phyloP scores from a whole-genome alignment of 2,797 vertebrate species.

The Takifugu ocellatus region DNA sequence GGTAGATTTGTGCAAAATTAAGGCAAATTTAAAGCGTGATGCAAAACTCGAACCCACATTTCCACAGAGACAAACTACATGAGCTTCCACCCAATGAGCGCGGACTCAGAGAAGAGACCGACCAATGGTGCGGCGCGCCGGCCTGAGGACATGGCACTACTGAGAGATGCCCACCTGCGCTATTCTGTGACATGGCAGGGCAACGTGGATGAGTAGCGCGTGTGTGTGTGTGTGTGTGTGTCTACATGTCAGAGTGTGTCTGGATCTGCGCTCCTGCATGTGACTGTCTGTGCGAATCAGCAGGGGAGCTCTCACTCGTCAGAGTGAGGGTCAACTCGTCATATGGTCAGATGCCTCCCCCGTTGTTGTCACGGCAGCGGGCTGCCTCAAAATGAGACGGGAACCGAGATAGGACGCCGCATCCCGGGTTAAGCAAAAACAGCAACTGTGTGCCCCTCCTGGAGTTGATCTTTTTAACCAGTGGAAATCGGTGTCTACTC shows the following conservation, averaged over 20 bases:
- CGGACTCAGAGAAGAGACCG: conserved; percentile 14
- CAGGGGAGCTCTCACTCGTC: conserved; percentile 47
- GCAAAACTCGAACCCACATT: conserved; percentile 31
- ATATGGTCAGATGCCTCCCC: conserved; percentile 57
- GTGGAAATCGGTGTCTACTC: no score
- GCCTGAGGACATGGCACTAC: conserved; percentile 44
- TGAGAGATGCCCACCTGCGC: conserved; percentile 54
- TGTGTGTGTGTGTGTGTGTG: conserved; percentile 20
- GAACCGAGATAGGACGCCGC: background rate
- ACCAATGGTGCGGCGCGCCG: conserved; percentile 45
- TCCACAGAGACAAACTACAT: conserved; percentile 49
- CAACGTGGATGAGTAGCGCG: conserved; percentile 26
- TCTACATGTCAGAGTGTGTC: conserved; percentile 41
- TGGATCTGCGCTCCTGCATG: conserved; percentile 46
- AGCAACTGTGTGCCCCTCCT: background rate
- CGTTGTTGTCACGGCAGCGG: conserved; percentile 60
- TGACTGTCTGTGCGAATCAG: conserved; percentile 44
- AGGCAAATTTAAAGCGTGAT: conserved; percentile 17
- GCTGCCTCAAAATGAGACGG: conserved; percentile 40
- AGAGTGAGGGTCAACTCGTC: conserved; percentile 57
- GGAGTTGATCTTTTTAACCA: no score
- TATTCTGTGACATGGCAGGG: conserved; percentile 42
- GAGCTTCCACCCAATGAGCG: conserved; percentile 44
- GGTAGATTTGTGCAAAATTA: conserved; percentile 12
- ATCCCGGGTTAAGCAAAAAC: background rate